Conservation (phyloP, 2,888 invertebrate species). For the Pimpla rufipes region DNA sequence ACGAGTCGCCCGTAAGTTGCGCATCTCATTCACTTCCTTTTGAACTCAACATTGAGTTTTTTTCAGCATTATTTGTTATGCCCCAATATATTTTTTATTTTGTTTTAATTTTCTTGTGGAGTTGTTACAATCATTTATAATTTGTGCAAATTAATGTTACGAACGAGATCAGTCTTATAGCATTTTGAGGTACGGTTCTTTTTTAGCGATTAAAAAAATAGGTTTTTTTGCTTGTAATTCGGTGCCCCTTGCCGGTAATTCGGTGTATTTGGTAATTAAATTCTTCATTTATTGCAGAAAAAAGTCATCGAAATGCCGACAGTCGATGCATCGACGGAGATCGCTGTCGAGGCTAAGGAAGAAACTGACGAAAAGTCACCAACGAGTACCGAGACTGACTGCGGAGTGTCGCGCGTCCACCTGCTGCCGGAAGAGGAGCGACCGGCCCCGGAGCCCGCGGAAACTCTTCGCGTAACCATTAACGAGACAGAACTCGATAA, state of each 20-base stretch:
- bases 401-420: constrained; percentile 55
- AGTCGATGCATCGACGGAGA: constrained; percentile 58
- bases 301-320: constrained; percentile 18
- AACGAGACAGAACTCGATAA: constrained; percentile 74
- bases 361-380: constrained; percentile 54
- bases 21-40: not conserved
- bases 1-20: constrained; percentile 32
- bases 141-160: too few species aligned
- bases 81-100: too few species aligned
- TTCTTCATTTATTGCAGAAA: constrained; percentile 32
- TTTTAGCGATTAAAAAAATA: not conserved
- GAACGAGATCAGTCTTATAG: too few species aligned
- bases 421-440: constrained; percentile 40
- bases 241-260: too few species aligned
- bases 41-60: not conserved
- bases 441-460: constrained; percentile 54
- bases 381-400: constrained; percentile 35
- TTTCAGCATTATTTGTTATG: too few species aligned
- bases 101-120: too few species aligned
- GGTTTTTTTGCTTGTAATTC: too few species aligned
- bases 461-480: constrained; percentile 65
- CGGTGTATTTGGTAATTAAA: constrained; percentile 8
- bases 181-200: too few species aligned
- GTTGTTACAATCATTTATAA: too few species aligned
- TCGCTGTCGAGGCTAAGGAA: constrained; percentile 73